Base-by-base conservation (phyloP, 2,797 vertebrate species). In the Sebastes trivittatus region DNA sequence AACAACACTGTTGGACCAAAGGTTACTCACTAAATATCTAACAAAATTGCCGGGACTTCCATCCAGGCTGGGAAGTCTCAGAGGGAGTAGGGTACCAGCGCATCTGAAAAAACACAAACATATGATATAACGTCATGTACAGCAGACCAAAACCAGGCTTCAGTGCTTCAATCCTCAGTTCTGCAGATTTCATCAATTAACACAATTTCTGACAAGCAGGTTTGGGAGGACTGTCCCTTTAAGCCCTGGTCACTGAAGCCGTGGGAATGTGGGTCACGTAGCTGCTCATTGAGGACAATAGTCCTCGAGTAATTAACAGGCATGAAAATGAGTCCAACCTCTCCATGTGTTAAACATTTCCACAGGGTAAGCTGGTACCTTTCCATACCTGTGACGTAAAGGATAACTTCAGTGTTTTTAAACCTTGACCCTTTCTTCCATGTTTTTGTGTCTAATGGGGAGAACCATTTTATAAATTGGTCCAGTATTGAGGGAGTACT, bases 21-120 rank as follows among this genome's bases (percentile, higher is more conserved):
- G 65, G 77, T 93, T 96, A 98, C 97, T 98, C 96, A 98, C 97
- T 94, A 95, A 95, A 75, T 62, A 93, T 95, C 93, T 97, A 99
- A 97, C 98, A 99, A 96, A 99, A 98, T 93, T 99, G 98, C 89
- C 98, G 97, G 80, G 98, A 98, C 87, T 99, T 99, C 98, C 98
- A 99, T 96, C 97, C 98, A 95, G 98, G 97, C 93, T 99, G 98
- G 85, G 97, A 96, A 68, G 97, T 96, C 87, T 99, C 98, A 22
- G 98, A 97, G 77, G 98, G 97, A 83, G 96, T 95, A 59, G 98
- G 98, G 91, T 98, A 99, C 98, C 98, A 99, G 94, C 98, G 98
- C 96, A 99, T 99, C 98, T 99, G 94, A 89, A 95, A 94, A 89
- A 95, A 89, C 80, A 93, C 79, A 93, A 87, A 93, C 69, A 91